These are phyloP conservation scores for Nomada ferruginata DNA, from an alignment of 2,888 invertebrate genomes.

Conservation along the genomic window DNA sequence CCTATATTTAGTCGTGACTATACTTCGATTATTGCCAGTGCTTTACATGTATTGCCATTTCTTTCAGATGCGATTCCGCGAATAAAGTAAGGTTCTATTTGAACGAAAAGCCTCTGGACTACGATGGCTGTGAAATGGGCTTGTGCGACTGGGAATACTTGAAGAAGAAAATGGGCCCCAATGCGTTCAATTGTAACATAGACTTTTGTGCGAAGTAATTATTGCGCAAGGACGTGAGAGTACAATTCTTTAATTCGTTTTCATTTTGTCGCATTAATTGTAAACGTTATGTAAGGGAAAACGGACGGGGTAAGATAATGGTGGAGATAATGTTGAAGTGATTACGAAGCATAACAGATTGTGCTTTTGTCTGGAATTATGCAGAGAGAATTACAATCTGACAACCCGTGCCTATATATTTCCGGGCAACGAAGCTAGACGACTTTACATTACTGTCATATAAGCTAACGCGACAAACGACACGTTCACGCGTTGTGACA, in stretches of 20 bases:
- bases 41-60: background rate
- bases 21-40: background rate
- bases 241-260: background rate
- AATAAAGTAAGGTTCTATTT: slow-evolving; percentile 88
- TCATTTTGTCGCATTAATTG: background rate
- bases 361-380: slow-evolving; percentile 37
- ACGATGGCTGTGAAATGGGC: slow-evolving; percentile 89
- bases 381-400: slow-evolving; percentile 47
- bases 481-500: background rate
- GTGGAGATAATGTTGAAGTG: slow-evolving; percentile 83
- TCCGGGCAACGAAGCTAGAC: slow-evolving; percentile 47
- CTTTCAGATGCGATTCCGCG: slow-evolving; percentile 85
- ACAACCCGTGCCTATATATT: slow-evolving; percentile 18
- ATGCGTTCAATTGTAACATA: slow-evolving; percentile 27
- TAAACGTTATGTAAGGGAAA: slow-evolving; percentile 1
- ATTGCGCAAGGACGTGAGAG: background rate
- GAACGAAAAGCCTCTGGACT: slow-evolving; percentile 88
- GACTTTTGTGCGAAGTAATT: slow-evolving; percentile 35
- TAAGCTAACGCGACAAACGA: slow-evolving; percentile 36
- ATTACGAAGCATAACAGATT: slow-evolving; percentile 53
- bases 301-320: slow-evolving; percentile 1
- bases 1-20: background rate
- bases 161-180: slow-evolving; percentile 85
- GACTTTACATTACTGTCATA: slow-evolving; percentile 46
- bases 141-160: slow-evolving; percentile 90